phyloP scores from a whole-genome alignment of 2,888 invertebrate species.

The Lasioglossum marginatum region DNA sequence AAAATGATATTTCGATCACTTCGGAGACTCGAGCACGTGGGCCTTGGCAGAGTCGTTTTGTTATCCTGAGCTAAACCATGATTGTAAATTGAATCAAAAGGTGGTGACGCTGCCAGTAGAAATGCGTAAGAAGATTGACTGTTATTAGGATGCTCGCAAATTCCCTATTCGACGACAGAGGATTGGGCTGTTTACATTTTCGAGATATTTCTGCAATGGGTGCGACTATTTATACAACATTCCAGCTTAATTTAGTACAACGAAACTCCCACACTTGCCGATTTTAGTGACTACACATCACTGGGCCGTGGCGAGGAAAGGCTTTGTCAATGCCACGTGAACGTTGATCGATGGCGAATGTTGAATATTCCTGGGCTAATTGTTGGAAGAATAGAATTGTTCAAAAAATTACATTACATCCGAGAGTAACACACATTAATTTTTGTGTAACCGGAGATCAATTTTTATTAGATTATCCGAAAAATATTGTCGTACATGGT shows the following conservation, averaged over 20 bases:
- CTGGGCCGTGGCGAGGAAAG: conserved; percentile 37
- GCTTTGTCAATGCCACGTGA: conserved; percentile 16
- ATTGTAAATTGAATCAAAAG: neutral
- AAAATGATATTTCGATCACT: neutral
- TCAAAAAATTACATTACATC: neutral
- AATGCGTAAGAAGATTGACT: conserved; percentile 19
- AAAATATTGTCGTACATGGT: neutral
- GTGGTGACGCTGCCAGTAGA: neutral
- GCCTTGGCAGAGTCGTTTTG: neutral
- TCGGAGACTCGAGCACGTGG: neutral
- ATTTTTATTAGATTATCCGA: neutral
- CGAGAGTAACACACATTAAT: neutral
- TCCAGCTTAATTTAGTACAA: conserved; percentile 75
- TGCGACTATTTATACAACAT: conserved; percentile 77
- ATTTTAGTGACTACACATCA: conserved; percentile 48
- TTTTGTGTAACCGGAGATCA: neutral
- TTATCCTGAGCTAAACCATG: neutral
- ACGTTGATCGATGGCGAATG: neutral
- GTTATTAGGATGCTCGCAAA: conserved; percentile 51
- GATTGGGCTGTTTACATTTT: conserved; percentile 74
- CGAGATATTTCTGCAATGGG: conserved; percentile 74
- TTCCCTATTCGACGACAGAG: conserved; percentile 50
- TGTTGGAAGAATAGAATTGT: neutral
- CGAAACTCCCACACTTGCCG: conserved; percentile 46
- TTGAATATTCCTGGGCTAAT: neutral